These are phyloP conservation scores for Siniperca undulata DNA, from an alignment of 2,797 vertebrate species.

Conservation along the genomic window DNA sequence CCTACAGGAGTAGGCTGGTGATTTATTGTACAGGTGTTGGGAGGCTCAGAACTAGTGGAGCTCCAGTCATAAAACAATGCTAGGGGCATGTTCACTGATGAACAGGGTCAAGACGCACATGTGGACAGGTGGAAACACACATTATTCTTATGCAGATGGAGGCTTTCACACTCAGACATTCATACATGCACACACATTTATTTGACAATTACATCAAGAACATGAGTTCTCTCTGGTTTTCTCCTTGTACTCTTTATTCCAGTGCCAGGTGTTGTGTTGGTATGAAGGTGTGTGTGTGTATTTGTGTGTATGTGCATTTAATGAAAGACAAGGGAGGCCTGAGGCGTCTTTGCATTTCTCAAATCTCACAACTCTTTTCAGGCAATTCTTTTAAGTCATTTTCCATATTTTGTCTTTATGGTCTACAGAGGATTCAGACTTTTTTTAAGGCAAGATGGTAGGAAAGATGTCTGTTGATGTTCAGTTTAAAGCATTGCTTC, in stretches of 20 bases:
- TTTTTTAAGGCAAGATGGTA: neutral
- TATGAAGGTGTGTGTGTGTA: conserved; percentile 2
- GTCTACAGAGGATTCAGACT: conserved; percentile 11
- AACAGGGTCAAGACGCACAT: conserved; percentile 62
- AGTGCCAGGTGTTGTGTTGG: conserved; percentile 43
- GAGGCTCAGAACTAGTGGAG: conserved; percentile 65
- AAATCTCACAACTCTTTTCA: conserved; percentile 20
- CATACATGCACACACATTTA: conserved; percentile 16
- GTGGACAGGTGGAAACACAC: conserved; percentile 60
- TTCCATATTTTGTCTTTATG: conserved; percentile 38
- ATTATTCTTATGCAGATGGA: conserved; percentile 28
- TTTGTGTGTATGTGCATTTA: conserved; percentile 11
- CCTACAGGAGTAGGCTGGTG: conserved; percentile 54
- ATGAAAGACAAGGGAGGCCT: conserved; percentile 47
- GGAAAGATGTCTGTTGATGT: conserved; percentile 15
- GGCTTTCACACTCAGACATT: conserved; percentile 1
- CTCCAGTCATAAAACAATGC: conserved; percentile 75
- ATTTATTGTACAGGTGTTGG: conserved; percentile 85
- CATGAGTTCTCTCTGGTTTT: conserved; percentile 10
- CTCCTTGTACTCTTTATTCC: conserved; percentile 9
- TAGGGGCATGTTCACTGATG: conserved; percentile 64
- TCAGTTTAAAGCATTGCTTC: conserved; percentile 13
- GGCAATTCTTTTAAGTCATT: conserved; percentile 13
- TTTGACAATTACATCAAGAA: conserved; percentile 39
- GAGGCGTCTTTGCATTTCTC: conserved; percentile 19